phyloP scores from a whole-genome alignment of 2,888 invertebrate species.

The Mantis religiosa region DNA sequence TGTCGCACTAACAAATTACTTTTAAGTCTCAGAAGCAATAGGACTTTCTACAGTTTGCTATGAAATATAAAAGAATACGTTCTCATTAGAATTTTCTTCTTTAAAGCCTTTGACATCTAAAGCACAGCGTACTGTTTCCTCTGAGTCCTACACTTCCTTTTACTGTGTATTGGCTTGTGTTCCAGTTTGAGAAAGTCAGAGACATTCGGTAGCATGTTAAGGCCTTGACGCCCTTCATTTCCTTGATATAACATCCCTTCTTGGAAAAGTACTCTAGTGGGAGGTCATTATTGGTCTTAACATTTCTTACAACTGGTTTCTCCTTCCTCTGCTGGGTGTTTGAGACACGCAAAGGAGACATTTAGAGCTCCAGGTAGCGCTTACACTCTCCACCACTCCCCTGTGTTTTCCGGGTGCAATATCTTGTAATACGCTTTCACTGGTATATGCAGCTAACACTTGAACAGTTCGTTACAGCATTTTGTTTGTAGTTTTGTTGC shows the following conservation, averaged over 20 bases:
- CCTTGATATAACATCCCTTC: background rate
- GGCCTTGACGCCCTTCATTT: background rate
- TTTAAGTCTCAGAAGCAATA: too few relatives aligned
- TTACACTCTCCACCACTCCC: background rate
- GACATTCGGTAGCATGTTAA: background rate
- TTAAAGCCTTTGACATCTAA: too few relatives aligned
- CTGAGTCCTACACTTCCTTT: too few relatives aligned
- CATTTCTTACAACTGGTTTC: background rate
- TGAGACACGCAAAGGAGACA: background rate
- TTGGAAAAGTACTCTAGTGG: background rate
- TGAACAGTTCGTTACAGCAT: too few relatives aligned
- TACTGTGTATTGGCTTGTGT: too few relatives aligned
- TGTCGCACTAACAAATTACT: too few relatives aligned
- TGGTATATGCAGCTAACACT: background rate
- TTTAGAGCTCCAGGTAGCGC: background rate
- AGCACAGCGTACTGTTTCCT: too few relatives aligned
- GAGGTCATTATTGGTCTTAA: background rate
- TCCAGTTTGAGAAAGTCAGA: too few relatives aligned
- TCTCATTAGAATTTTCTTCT: too few relatives aligned
- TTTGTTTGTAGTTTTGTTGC: too few relatives aligned
- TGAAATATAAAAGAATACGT: too few relatives aligned
- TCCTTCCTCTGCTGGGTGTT: background rate
- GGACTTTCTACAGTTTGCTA: too few relatives aligned
- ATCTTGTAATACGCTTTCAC: background rate
- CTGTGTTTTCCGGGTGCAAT: background rate